Evolutionary conservation across 2,888 invertebrate genomes (phyloP).

Genomic region (Ophioninae sp.): DNA sequence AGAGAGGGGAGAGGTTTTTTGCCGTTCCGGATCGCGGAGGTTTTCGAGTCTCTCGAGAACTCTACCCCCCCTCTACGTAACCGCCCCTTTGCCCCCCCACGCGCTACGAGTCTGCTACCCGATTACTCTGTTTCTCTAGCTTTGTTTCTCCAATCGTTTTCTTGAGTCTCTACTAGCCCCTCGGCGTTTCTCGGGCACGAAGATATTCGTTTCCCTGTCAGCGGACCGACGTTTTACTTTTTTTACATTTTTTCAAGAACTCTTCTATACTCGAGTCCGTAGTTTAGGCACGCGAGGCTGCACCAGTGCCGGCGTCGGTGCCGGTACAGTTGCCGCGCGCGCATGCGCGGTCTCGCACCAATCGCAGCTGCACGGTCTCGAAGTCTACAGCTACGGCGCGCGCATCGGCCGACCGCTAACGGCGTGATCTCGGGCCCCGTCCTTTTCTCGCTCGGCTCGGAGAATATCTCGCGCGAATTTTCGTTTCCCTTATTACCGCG

Average conservation of each 20-base stretch:
- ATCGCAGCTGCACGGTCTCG: not conserved
- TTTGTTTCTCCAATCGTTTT: constrained; percentile 38
- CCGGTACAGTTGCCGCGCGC: not conserved
- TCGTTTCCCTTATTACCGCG: not conserved
- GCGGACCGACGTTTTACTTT: not conserved
- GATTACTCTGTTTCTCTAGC: constrained; percentile 39
- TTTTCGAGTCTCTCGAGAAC: constrained; percentile 68
- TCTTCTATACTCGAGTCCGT: not conserved
- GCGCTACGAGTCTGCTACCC: constrained; percentile 18
- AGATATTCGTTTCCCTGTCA: not conserved
- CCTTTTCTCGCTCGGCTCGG: constrained; percentile 60
- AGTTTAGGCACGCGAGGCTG: not conserved
- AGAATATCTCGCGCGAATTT: constrained; percentile 6
- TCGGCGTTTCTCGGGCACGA: not conserved
- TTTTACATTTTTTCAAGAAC: not conserved
- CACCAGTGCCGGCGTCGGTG: not conserved
- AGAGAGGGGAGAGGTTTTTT: constrained; percentile 55
- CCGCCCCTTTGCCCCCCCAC: constrained; percentile 25
- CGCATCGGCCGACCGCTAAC: not conserved
- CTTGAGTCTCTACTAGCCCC: constrained; percentile 56
- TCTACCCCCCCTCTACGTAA: constrained; percentile 50
- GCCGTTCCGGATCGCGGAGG: constrained; percentile 69
- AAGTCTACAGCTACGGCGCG: not conserved
- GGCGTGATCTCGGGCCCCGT: constrained; percentile 20
- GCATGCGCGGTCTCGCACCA: not conserved